These are phyloP conservation scores for Cynoglossus semilaevis DNA, from an alignment of 2,113 vertebrate genomes.

Conservation along the genomic window DNA sequence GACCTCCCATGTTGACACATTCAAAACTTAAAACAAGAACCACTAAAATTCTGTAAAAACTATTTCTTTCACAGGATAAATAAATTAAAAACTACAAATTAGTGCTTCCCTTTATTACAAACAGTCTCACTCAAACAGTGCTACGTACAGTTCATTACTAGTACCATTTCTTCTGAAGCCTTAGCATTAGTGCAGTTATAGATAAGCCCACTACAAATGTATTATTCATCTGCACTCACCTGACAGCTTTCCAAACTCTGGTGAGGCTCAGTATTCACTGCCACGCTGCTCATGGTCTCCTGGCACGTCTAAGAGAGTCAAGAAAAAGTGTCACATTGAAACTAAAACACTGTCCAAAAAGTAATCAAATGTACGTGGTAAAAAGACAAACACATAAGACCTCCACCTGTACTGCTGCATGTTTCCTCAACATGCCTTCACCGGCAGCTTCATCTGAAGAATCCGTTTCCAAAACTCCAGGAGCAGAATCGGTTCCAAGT, in stretches of 20 bases:
- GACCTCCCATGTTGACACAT: too few species aligned
- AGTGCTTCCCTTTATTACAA: too few species aligned
- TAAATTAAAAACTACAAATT: too few species aligned
- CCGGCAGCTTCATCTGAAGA: not conserved
- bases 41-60: too few species aligned
- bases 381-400: not conserved
- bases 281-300: constrained; percentile 67
- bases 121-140: too few species aligned
- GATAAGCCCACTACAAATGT: too few species aligned
- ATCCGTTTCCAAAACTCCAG: not conserved
- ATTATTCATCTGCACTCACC: constrained; percentile 81
- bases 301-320: constrained; percentile 69
- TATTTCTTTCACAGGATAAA: too few species aligned
- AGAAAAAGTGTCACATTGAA: not conserved
- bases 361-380: not conserved
- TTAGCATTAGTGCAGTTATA: not conserved
- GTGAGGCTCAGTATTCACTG: constrained; percentile 84
- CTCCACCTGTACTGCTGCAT: constrained; percentile 61
- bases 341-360: not conserved
- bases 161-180: too few species aligned
- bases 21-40: too few species aligned
- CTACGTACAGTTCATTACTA: too few species aligned
- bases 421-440: constrained; percentile 8
- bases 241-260: constrained; percentile 79
- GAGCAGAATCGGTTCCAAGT: not conserved